Evolutionary conservation across 2,113 vertebrate genomes (phyloP), one percentile per base, ranked within the genome.

Genomic region (Acrocephalus kingi): DNA sequence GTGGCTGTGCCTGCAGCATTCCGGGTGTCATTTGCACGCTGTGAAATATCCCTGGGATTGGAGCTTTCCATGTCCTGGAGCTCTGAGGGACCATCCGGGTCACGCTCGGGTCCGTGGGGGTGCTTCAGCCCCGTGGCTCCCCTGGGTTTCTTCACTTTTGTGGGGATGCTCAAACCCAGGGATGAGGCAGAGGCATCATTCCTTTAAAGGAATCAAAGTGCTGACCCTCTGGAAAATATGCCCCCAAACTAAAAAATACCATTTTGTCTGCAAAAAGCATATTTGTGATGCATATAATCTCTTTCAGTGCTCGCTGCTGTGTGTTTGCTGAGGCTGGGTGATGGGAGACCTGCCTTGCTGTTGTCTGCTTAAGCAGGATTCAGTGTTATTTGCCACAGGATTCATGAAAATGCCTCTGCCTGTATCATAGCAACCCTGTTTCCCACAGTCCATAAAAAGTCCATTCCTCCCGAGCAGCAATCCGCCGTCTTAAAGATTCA

Each of bases 351-450:
- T 92, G 82, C 73, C 86, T 93, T 27, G 74, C 87, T 87, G 87
- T 89, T 80, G 93, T 61, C 90, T 95, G 85, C 96, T 95, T 87
- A 80, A 94, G 88, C 91, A 93, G 93, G 90, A 67, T 95, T 96
- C 93, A 25, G 6, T 87, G 89, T 94, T 97, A 88, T 94, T 97
- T 95, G 97, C 93, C 81, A 74, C 89, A 71, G 87, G 90, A 97
- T 97, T 96, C 96, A 73, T 90, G 96, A 91, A 97, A 97, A 97
- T 95, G 91, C 94, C 93, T 94, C 90, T 89, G 81, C 49, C 78
- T 55, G 97, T 98, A 97, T 98, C 97, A 97, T 98, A 98, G 98
- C 97, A 98, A 98, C 97, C 68, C 67, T 16, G 85, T 41, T 93
- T 91, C 94, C 87, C 74, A 84, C 51, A 95, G 84, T 63, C 88